These are phyloP conservation scores for Pheosia gnoma DNA, from an alignment of 2,888 invertebrate genomes.

Conservation along the genomic window DNA sequence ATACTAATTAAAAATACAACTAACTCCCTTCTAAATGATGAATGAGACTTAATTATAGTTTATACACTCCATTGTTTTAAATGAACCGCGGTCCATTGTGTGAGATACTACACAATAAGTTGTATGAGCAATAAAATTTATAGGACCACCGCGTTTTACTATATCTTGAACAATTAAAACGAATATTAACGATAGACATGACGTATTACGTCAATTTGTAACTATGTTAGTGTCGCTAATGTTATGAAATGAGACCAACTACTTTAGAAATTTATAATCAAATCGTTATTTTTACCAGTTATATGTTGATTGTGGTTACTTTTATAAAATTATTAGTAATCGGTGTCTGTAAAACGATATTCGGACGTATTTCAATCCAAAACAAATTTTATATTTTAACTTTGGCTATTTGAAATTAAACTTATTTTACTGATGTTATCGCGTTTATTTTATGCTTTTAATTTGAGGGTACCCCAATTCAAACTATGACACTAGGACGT, in stretches of 20 bases:
- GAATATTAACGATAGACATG: neutral
- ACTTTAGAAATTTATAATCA: neutral
- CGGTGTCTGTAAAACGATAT: too few species aligned
- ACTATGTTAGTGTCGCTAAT: neutral
- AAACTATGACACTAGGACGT: too few species aligned
- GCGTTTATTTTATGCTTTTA: too few species aligned
- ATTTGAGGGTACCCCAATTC: too few species aligned
- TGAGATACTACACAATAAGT: slow-evolving; percentile 34
- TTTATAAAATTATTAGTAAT: too few species aligned
- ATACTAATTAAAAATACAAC: neutral
- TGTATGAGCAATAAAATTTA: slow-evolving; percentile 34
- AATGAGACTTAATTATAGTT: slow-evolving; percentile 25
- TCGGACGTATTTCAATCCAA: too few species aligned
- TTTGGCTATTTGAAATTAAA: too few species aligned
- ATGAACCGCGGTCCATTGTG: slow-evolving; percentile 46
- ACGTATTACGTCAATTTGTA: neutral
- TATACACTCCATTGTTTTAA: slow-evolving; percentile 42
- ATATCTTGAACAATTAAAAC: slow-evolving; percentile 24
- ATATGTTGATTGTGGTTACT: too few species aligned
- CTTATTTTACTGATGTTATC: too few species aligned
- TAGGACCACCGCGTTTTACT: slow-evolving; percentile 20
- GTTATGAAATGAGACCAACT: neutral
- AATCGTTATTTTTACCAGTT: too few species aligned
- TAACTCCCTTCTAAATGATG: slow-evolving; percentile 11
- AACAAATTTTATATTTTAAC: too few species aligned